Base-by-base conservation (phyloP, 1,140 invertebrate genomes). In the Dendrolimus kikuchii region DNA sequence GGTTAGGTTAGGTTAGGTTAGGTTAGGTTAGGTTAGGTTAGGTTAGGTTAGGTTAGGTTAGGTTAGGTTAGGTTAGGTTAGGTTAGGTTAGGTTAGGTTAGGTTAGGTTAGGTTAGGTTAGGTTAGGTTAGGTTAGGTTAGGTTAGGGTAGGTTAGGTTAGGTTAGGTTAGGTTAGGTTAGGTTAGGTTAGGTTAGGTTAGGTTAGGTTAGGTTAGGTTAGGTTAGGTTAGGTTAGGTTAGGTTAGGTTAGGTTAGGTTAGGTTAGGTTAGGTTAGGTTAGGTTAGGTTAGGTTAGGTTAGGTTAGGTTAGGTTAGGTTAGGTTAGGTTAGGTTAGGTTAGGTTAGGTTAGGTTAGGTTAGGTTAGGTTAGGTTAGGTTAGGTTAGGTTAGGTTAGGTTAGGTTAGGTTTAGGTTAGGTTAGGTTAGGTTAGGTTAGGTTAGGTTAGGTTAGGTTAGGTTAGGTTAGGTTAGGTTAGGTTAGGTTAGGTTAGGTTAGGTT, bases 121-220 rank as follows among this genome's bases (percentile, higher is more conserved):
- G 57, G 57, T 55, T 40, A 53, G 53, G 55, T 54, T 46, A 49
- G 57, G 50, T 59, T 46, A 52, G 57, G 46, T 59, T n/a, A n/a
- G n/a, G n/a, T n/a, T n/a, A n/a, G n/a, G n/a, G n/a, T n/a, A n/a
- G n/a, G n/a, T n/a, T n/a, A 55, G 57, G 57, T 57, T 59, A 54
- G 57, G 51, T 54, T 64, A 53, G 61, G 57, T 60, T 60, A 59
- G 61, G 61, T 64, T 64, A 57, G 61, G 61, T 64, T 64, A 60
- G 61, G 61, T 64, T 64, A 64, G 61, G 61, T 64, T 64, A 64
- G 61, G 61, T 64, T 64, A 64, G 61, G 57, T 64, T 64, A 61
- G 52, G 55, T 64, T 64, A 62, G 62, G 62, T 66, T 62, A 58
- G 62, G 63, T 66, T 62, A 62, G 63, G 59, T 66, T 63, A 63